Base-by-base conservation (phyloP, 2,113 vertebrate genomes). In the Cavia aperea region DNA sequence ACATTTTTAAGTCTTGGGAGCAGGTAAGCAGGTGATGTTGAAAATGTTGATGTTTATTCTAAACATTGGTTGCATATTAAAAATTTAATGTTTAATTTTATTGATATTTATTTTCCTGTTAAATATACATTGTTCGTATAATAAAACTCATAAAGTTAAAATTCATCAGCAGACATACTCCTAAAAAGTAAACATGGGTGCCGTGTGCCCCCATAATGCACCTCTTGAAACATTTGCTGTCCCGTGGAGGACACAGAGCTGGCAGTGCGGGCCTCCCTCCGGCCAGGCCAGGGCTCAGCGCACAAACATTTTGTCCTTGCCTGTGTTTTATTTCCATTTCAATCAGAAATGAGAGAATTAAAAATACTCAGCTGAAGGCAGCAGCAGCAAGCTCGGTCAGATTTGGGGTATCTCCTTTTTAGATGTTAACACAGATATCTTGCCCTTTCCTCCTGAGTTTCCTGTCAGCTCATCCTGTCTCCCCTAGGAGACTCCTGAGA, bases 341-440 rank as follows among this genome's bases (percentile, higher is more conserved):
- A 63, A 79, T 82, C 81, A 84, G 39, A 24, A 96, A 89, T 87
- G n/a, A 75, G 89, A 31, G 7, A 10, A 2, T 70, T 84, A 56
- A 56, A 86, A 79, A 91, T 78, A 84, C 70, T 66, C 39, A 68
- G 77, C 93, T 88, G 21, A 46, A 21, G 68, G 29, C 18, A 83
- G n/a, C 78, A 81, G 94, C 95, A n/a, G 29, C 29, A 62, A 65
- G 91, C 39, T 63, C 39, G 66, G 19, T 85, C 23, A n/a, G 79
- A 91, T 62, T 89, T 91, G 5, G 29, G 58, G 19, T 60, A 92
- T 19, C 95, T 78, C 86, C 58, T 8, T 56, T 86, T 81, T 86
- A 91, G 93, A 72, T 82, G 89, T 88, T 87, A 91, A 95, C 86
- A 85, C 26, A n/a, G 70, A 14, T 26, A 81, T 63, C 93, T 86